phyloP scores from a whole-genome alignment of 2,797 vertebrate genomes.

The Sarcophilus harrisii region DNA sequence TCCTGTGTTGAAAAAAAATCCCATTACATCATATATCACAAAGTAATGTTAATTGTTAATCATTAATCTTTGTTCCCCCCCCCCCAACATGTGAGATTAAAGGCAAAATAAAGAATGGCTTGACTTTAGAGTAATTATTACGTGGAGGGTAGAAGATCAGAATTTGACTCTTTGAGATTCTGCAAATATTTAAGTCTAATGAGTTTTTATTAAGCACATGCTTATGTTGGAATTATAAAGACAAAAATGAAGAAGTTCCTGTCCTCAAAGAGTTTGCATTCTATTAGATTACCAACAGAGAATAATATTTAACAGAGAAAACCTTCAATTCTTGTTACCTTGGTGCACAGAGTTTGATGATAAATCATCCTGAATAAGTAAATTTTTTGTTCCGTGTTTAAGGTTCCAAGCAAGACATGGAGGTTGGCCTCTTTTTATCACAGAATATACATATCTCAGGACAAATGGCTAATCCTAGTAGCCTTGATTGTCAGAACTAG shows the following conservation, averaged over 20 bases:
- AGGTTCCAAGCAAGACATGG: constrained; percentile 1
- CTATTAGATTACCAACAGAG: neutral
- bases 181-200: neutral
- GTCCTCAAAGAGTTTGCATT: neutral
- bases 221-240: neutral
- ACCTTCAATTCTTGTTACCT: neutral
- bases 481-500: neutral
- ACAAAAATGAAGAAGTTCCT: neutral
- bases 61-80: neutral
- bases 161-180: neutral
- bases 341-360: constrained; percentile 2
- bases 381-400: constrained; percentile 6
- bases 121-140: neutral
- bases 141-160: neutral
- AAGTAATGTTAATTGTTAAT: neutral
- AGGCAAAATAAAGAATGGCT: neutral
- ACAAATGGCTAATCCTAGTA: neutral
- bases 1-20: neutral
- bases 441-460: neutral
- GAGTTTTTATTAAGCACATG: neutral
- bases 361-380: neutral
- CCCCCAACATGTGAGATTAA: neutral
- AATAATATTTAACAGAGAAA: neutral
- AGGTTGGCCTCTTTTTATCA: neutral
- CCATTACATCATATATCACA: neutral